Evolutionary conservation across 2,888 invertebrate genomes (phyloP).

Genomic region (Lycaena phlaeas): DNA sequence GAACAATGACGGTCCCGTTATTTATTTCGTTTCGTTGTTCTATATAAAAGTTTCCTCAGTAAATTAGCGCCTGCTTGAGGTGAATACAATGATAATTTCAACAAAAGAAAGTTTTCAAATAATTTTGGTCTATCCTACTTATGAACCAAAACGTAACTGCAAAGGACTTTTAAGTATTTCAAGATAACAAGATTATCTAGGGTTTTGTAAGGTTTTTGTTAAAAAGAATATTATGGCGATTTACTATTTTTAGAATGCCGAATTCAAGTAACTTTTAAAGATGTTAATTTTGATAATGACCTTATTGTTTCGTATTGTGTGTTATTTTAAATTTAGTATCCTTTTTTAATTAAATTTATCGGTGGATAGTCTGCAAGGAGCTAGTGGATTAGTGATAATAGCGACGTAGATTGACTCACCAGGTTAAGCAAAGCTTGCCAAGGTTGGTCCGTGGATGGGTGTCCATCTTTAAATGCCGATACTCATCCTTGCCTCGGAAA

Average conservation of each 20-base stretch:
- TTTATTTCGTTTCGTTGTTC: slow-evolving; percentile 6
- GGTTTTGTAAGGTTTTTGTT: neutral
- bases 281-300: neutral
- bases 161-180: neutral
- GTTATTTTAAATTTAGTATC: too few relatives aligned
- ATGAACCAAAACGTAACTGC: neutral
- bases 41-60: slow-evolving; percentile 2
- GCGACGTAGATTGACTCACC: too few relatives aligned
- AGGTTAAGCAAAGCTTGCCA: too few relatives aligned
- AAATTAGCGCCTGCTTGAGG: slow-evolving; percentile 8
- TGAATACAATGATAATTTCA: slow-evolving; percentile 9
- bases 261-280: neutral
- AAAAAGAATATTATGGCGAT: neutral
- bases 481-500: too few relatives aligned
- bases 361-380: too few relatives aligned
- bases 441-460: too few relatives aligned
- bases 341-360: too few relatives aligned
- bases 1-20: neutral
- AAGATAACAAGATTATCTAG: neutral
- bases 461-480: too few relatives aligned
- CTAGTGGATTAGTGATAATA: too few relatives aligned
- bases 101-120: slow-evolving; percentile 9
- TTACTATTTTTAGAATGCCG: neutral
- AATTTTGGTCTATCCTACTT: slow-evolving; percentile 4
- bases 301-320: neutral